Conservation (phyloP, 2,113 vertebrate species). For the Mastomys natalensis region DNA sequence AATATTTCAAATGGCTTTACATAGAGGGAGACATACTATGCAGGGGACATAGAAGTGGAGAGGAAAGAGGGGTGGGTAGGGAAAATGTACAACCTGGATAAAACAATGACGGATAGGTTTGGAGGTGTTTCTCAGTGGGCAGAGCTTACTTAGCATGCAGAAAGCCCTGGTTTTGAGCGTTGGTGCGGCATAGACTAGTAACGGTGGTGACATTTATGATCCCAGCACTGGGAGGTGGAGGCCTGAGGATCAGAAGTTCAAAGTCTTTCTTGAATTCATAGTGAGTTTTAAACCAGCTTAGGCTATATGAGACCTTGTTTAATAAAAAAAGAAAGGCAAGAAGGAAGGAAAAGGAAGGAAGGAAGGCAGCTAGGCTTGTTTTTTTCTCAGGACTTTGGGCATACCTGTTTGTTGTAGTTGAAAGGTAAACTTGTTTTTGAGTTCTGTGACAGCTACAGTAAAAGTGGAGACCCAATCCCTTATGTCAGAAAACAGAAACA, state of each 20-base stretch:
- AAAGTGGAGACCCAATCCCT: not conserved
- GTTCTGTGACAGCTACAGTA: not conserved
- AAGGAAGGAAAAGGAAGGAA: too few species aligned
- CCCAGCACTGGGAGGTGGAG: not conserved
- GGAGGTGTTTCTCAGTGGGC: not conserved
- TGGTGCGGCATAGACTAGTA: too few species aligned
- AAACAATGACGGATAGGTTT: not conserved
- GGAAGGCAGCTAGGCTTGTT: not conserved
- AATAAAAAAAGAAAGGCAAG: not conserved
- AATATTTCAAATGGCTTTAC: conserved; percentile 48
- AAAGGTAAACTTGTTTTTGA: conserved; percentile 23
- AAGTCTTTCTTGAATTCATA: not conserved
- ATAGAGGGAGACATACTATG: not conserved
- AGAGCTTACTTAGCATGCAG: not conserved
- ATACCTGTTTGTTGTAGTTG: not conserved
- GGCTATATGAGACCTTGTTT: not conserved
- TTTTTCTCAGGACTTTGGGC: not conserved
- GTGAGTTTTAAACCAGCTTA: too few species aligned
- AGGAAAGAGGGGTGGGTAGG: not conserved
- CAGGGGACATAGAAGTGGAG: not conserved
- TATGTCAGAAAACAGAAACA: not conserved
- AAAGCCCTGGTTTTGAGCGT: not conserved
- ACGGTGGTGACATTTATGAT: not conserved
- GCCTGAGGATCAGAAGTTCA: not conserved
- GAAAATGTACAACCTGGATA: not conserved